Evolutionary conservation across 2,888 invertebrate genomes (phyloP).

Genomic region (Blera fallax): DNA sequence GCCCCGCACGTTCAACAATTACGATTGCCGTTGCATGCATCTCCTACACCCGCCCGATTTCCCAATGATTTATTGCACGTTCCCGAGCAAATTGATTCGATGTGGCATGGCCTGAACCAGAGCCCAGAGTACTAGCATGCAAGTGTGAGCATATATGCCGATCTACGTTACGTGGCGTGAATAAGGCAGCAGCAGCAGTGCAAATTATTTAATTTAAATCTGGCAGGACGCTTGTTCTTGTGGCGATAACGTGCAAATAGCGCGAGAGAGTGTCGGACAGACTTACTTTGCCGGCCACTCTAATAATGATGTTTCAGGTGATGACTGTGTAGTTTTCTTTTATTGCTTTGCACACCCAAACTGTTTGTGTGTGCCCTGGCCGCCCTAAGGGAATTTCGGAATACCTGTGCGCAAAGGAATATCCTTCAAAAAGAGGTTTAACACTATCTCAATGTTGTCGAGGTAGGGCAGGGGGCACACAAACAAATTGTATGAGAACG

Average conservation of each 20-base stretch:
- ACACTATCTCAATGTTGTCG: neutral
- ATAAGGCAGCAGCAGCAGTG: constrained; percentile 65
- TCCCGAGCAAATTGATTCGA: constrained; percentile 74
- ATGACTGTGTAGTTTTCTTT: constrained; percentile 67
- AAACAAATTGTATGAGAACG: constrained; percentile 19
- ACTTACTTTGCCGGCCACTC: constrained; percentile 23
- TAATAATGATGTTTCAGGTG: constrained; percentile 71
- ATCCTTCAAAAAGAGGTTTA: constrained; percentile 25
- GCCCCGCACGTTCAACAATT: constrained; percentile 35
- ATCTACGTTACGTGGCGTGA: constrained; percentile 18
- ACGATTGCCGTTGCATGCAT: constrained; percentile 39
- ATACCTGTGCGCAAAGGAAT: constrained; percentile 11
- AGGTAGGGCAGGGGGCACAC: neutral
- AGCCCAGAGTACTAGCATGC: neutral
- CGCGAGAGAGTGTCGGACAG: constrained; percentile 41
- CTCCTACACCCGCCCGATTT: constrained; percentile 72
- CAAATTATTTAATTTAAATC: constrained; percentile 72
- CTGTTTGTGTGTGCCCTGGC: constrained; percentile 22
- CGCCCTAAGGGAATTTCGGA: constrained; percentile 31
- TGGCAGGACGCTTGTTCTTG: constrained; percentile 62
- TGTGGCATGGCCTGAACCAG: constrained; percentile 59
- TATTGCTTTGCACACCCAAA: constrained; percentile 57
- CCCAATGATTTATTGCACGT: constrained; percentile 74
- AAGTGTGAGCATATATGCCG: constrained; percentile 11
- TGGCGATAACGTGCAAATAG: constrained; percentile 65